Evolutionary conservation across 2,113 vertebrate species (phyloP).

Genomic region (Pygoscelis adeliae): DNA sequence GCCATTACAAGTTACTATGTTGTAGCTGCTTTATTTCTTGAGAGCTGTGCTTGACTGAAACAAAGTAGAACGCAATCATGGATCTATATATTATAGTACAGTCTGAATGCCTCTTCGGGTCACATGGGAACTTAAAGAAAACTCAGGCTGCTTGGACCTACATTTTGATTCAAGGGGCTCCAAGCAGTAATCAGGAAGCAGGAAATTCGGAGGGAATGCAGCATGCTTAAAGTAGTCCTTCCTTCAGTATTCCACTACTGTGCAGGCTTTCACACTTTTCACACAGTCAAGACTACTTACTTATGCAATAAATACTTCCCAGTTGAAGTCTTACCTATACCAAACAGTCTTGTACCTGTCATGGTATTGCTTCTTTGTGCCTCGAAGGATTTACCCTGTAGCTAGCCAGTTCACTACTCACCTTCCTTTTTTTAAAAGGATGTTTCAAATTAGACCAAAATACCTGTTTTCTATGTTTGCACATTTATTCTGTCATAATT

Average conservation of each 20-base stretch:
- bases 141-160: neutral
- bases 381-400: neutral
- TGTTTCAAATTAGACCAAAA: neutral
- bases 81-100: neutral
- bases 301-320: neutral
- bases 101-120: neutral
- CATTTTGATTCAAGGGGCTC: neutral
- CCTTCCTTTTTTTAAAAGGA: neutral
- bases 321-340: neutral
- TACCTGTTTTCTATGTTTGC: neutral
- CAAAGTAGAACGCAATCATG: neutral
- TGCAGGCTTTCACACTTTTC: neutral
- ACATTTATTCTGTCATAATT: neutral
- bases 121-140: neutral
- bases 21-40: neutral
- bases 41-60: neutral
- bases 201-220: neutral
- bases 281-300: too few species aligned
- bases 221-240: accelerated
- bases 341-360: neutral
- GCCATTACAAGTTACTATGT: neutral
- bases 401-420: neutral
- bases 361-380: neutral
- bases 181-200: neutral
- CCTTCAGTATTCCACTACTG: neutral